These are phyloP conservation scores for Lampris incognitus DNA, from an alignment of 2,113 vertebrate genomes.

Conservation along the genomic window DNA sequence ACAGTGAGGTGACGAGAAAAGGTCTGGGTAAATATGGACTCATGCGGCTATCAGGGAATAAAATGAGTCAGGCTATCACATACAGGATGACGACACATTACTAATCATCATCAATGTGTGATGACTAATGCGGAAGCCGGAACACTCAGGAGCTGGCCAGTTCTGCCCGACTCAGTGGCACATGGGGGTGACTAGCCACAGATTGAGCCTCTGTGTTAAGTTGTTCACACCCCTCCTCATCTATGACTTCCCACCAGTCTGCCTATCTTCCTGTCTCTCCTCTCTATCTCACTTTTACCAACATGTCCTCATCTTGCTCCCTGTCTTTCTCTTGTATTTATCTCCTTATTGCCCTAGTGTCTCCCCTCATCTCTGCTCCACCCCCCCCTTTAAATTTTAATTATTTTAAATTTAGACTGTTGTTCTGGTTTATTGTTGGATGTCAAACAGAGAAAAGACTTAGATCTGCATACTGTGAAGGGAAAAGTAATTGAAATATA, in stretches of 20 bases:
- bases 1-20: too few relatives aligned
- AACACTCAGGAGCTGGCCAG: constrained; percentile 20
- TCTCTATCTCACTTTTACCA: neutral
- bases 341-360: too few relatives aligned
- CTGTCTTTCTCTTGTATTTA: too few relatives aligned
- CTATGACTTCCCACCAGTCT: neutral
- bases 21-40: neutral
- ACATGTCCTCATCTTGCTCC: too few relatives aligned
- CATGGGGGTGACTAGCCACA: constrained; percentile 40
- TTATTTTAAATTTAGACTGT: too few relatives aligned
- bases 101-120: constrained; percentile 1
- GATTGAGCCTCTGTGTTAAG: neutral
- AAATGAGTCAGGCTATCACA: constrained; percentile 13
- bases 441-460: too few relatives aligned
- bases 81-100: constrained; percentile 33
- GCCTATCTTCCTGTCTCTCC: neutral
- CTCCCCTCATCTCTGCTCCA: too few relatives aligned
- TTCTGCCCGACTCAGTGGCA: constrained; percentile 34
- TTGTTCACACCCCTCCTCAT: too few relatives aligned
- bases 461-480: too few relatives aligned
- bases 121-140: neutral
- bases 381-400: too few relatives aligned
- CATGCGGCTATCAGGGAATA: neutral
- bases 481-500: too few relatives aligned
- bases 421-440: too few relatives aligned